Conservation (phyloP, 2,888 invertebrate species). For the Notocelia uddmanniana region DNA sequence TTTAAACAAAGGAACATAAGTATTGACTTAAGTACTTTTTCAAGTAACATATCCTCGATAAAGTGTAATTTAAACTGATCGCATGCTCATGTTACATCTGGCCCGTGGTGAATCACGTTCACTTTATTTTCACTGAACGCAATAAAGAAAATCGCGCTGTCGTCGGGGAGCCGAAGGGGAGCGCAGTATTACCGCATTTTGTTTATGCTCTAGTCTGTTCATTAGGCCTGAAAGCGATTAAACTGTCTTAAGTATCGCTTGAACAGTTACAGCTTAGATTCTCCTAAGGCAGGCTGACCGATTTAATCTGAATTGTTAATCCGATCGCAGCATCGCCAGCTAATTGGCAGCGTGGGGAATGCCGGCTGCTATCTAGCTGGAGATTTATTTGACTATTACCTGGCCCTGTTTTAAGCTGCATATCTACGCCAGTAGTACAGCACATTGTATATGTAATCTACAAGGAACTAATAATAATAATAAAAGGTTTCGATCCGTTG, state of each 20-base stretch:
- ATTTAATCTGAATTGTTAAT: conserved; percentile 81
- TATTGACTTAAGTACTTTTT: no score
- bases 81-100: conserved; percentile 5
- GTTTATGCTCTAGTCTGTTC: conserved; percentile 59
- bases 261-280: conserved; percentile 60
- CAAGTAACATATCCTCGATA: no score
- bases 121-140: conserved; percentile 17
- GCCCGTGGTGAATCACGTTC: conserved; percentile 22
- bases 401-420: conserved; percentile 51
- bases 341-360: conserved; percentile 74
- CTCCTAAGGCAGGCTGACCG: conserved; percentile 58
- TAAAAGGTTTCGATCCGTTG: neutral
- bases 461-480: neutral
- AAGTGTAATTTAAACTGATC: neutral
- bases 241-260: conserved; percentile 55
- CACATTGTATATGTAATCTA: neutral
- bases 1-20: neutral
- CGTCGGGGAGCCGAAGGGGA: conserved; percentile 2
- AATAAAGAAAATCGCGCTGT: conserved; percentile 15
- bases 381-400: conserved; percentile 72
- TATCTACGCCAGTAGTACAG: conserved; percentile 47
- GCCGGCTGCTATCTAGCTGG: conserved; percentile 56
- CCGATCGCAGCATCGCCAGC: conserved; percentile 66
- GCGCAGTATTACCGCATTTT: conserved; percentile 53
- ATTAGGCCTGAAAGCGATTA: conserved; percentile 71